Percentiles rank a stretch among this genome's conserved stretches.
These are phyloP conservation scores for Orussus abietinus DNA, from an alignment of 1,140 invertebrate species.

Conservation along the genomic window DNA sequence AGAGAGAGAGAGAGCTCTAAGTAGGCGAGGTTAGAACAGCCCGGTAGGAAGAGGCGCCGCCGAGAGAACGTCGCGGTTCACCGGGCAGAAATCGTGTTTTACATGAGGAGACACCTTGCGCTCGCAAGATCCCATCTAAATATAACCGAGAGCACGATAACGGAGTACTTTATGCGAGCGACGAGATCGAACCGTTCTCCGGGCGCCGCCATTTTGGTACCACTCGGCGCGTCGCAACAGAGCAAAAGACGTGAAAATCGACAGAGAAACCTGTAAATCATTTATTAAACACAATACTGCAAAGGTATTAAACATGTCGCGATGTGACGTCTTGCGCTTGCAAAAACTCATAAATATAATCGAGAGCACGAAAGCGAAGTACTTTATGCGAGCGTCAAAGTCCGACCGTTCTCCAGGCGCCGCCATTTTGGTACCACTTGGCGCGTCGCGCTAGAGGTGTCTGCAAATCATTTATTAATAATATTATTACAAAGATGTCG, in stretches of 20 bases:
- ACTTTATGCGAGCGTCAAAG: no score
- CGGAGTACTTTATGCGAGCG: no score
- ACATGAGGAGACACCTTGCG: conserved; percentile 30
- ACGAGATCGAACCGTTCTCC: not conserved
- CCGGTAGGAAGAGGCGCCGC: conserved; percentile 13
- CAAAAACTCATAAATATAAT: conserved; percentile 40
- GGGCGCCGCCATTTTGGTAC: not conserved
- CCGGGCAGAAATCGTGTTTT: conserved; percentile 32
- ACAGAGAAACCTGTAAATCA: no score
- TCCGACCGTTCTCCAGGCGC: not conserved
- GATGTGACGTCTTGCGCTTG: conserved; percentile 29
- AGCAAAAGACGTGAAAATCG: no score
- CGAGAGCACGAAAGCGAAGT: conserved; percentile 26
- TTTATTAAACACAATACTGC: no score
- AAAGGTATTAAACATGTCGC: no score
- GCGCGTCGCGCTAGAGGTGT: no score
- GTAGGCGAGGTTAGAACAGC: conserved; percentile 12
- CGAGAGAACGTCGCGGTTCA: conserved; percentile 33
- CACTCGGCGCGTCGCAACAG: conserved; percentile 2
- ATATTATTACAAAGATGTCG: no score
- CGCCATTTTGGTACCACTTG: not conserved
- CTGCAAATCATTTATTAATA: no score
- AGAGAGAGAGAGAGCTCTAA: not conserved
- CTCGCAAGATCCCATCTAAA: conserved; percentile 36
- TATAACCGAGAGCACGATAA: conserved; percentile 33